phyloP scores from a whole-genome alignment of 2,888 invertebrate genomes.

The Tenthredo scrophulariae region DNA sequence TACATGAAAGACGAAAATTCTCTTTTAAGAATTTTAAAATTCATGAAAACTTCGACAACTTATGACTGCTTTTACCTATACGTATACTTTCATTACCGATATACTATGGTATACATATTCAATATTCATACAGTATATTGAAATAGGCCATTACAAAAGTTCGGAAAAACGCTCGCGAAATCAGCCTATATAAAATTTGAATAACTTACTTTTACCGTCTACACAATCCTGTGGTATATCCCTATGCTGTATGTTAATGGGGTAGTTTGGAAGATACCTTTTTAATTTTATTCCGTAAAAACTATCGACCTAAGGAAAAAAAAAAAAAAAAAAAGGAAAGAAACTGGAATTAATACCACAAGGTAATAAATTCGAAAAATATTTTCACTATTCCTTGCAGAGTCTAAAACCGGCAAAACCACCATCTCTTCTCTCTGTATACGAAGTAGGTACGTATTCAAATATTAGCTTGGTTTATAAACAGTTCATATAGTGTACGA shows the following conservation, averaged over 20 bases:
- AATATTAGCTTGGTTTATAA: constrained; percentile 15
- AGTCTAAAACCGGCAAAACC: not conserved
- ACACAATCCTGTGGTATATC: not conserved
- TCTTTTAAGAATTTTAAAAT: not conserved
- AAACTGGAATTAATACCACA: not conserved
- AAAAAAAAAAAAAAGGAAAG: not conserved
- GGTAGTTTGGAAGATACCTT: not conserved
- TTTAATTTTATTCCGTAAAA: not conserved
- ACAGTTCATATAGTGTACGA: not conserved
- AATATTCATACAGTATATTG: no score
- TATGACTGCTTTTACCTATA: no score
- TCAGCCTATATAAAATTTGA: not conserved
- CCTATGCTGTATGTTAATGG: not conserved
- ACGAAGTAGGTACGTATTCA: not conserved
- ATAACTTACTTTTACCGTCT: not conserved
- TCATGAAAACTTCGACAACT: no score
- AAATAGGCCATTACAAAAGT: not conserved
- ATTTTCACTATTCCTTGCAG: not conserved
- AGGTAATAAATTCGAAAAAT: not conserved
- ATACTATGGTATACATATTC: not conserved
- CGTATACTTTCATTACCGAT: no score
- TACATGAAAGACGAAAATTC: not conserved
- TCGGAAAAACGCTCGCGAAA: not conserved
- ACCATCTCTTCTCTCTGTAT: not conserved
- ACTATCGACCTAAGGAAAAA: not conserved